Evolutionary conservation across 1,140 invertebrate species (phyloP).

Genomic region (Drosophila orosa): DNA sequence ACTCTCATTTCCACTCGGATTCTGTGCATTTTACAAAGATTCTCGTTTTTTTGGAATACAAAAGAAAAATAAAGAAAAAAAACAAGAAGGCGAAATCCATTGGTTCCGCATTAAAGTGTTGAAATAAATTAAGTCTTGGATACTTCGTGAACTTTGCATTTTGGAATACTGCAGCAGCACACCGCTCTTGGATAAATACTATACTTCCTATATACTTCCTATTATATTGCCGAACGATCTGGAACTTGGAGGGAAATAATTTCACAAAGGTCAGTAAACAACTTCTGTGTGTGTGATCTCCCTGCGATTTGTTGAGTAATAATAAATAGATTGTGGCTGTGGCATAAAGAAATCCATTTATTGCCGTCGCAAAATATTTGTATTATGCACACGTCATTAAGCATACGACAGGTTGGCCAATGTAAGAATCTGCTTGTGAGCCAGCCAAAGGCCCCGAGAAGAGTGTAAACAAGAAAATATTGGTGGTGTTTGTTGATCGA

Average conservation of each 20-base stretch:
- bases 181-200: conserved; percentile 31
- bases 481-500: not conserved
- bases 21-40: conserved; percentile 36
- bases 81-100: conserved; percentile 29
- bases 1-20: conserved; percentile 12
- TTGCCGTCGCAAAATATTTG: conserved; percentile 36
- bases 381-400: conserved; percentile 46
- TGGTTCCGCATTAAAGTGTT: conserved; percentile 58
- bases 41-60: conserved; percentile 30
- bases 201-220: conserved; percentile 12
- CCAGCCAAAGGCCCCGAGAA: conserved; percentile 17
- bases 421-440: conserved; percentile 36
- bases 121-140: conserved; percentile 31
- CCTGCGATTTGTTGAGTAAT: conserved; percentile 24
- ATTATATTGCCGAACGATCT: conserved; percentile 15
- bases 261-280: conserved; percentile 42
- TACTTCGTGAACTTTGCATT: conserved; percentile 39
- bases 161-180: conserved; percentile 41
- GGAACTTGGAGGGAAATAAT: conserved; percentile 19
- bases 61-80: conserved; percentile 17
- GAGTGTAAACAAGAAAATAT: conserved; percentile 31
- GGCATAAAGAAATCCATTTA: conserved; percentile 36
- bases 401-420: conserved; percentile 47
- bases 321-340: conserved; percentile 33
- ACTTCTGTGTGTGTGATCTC: conserved; percentile 18